Evolutionary conservation across 2,888 invertebrate species (phyloP), one percentile per base, ranked within the genome.

Genomic region (Theretra japonica): DNA sequence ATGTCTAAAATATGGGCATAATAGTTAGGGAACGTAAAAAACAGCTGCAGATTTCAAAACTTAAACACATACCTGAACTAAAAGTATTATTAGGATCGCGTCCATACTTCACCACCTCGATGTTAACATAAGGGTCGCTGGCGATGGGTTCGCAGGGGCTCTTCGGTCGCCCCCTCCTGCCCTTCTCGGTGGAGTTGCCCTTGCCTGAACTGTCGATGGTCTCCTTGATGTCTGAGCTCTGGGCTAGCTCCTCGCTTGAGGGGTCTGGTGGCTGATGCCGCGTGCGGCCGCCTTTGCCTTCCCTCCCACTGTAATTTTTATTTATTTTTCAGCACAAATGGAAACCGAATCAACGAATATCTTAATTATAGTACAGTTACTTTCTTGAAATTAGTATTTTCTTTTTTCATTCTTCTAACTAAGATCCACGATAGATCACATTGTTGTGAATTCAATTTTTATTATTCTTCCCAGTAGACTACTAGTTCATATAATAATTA

Each of bases 101-200:
- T 25, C 97, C 97, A 72, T 95, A 95, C 78, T 97, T 96, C 1
- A 97, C 95, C 59, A 97, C 95, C 76, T 97, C 97, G 19, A 97
- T 95, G 76, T 96, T 96, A 30, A 96, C 95, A 77, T 95, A 96
- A 0, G 96, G 95, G 77, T 96, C 96, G 68, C 95, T 95, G 4
- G 95, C 94, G 50, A 97, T 91, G 0, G 96, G 92, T 76, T 96
- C 96, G 80, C 97, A 97, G 0, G 97, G 96, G 57, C 95, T 95
- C 71, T 96, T 95, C 0, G 94, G 93, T 58, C 95, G 83, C 8
- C 94, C 95, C 68, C 92, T 93, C 75, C 93, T 93, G n/a, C 90
- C 90, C 53, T 87, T 89, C 6, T 87, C 90, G 5, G 89, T 89
- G n/a, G 83, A 86, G 4, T 87, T 87, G 70, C 88, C 87, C 71